phyloP scores from a whole-genome alignment of 2,888 invertebrate genomes.

The Byasa hedistus region DNA sequence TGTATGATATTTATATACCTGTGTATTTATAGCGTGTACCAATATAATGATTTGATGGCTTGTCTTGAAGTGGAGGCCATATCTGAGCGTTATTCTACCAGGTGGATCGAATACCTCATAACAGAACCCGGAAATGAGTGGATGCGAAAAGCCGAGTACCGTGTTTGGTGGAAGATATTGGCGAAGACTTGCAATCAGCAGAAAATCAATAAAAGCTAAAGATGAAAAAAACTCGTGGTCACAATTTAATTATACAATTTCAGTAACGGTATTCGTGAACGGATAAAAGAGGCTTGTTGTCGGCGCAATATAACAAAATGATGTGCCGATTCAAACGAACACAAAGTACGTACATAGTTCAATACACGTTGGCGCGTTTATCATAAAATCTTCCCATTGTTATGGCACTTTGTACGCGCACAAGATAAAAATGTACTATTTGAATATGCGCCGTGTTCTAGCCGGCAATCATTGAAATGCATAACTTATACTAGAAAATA shows the following conservation, averaged over 20 bases:
- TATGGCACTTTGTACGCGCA: slow-evolving; percentile 42
- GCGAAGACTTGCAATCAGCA: too few species aligned
- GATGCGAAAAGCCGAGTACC: too few species aligned
- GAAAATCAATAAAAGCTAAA: too few species aligned
- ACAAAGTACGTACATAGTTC: slow-evolving; percentile 24
- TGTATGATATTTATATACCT: too few species aligned
- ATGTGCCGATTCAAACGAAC: slow-evolving; percentile 22
- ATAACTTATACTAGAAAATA: slow-evolving; percentile 18
- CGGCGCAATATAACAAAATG: slow-evolving; percentile 24
- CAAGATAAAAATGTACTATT: slow-evolving; percentile 47
- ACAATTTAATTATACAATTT: slow-evolving; percentile 12
- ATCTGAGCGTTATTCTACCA: too few species aligned
- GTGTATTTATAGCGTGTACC: too few species aligned
- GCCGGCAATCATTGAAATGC: slow-evolving; percentile 31
- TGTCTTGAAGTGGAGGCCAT: too few species aligned
- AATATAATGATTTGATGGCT: too few species aligned
- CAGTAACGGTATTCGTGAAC: slow-evolving; percentile 18
- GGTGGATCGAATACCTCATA: too few species aligned
- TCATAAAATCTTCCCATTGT: slow-evolving; percentile 52
- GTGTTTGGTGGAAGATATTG: too few species aligned
- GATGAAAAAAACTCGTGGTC: background rate
- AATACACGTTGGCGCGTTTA: slow-evolving; percentile 42
- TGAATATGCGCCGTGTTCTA: slow-evolving; percentile 41
- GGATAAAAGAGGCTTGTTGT: slow-evolving; percentile 17
- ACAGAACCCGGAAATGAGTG: too few species aligned